phyloP scores from a whole-genome alignment of 2,113 vertebrate genomes.

The Clarias magur region DNA sequence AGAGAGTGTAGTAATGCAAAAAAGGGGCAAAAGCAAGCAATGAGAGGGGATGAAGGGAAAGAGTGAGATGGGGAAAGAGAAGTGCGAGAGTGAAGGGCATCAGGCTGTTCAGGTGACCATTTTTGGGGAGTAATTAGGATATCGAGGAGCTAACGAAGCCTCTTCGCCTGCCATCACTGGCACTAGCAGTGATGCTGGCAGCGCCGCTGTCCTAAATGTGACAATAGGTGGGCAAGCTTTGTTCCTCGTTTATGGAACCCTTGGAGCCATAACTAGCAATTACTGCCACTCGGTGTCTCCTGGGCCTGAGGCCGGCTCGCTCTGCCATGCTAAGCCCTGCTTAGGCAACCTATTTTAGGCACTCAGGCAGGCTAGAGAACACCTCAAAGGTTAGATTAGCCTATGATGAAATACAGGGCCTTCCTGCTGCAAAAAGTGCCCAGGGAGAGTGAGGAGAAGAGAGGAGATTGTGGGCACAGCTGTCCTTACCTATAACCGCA shows the following conservation, averaged over 20 bases:
- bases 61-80: conserved; percentile 53
- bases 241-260: conserved; percentile 61
- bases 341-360: conserved; percentile 74
- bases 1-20: conserved; percentile 65
- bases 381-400: conserved; percentile 75
- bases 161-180: not conserved
- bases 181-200: conserved; percentile 23
- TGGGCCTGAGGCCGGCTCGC: conserved; percentile 55
- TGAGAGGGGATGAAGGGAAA: not conserved
- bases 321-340: conserved; percentile 64
- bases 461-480: conserved; percentile 50
- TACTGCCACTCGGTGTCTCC: conserved; percentile 63
- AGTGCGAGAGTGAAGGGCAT: conserved; percentile 49
- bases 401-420: conserved; percentile 69
- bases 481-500: conserved; percentile 47
- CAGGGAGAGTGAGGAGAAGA: conserved; percentile 52
- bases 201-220: conserved; percentile 66
- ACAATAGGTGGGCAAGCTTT: conserved; percentile 65
- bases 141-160: conserved; percentile 61
- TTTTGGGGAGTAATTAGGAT: conserved; percentile 70
- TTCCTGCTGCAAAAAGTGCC: conserved; percentile 65
- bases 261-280: conserved; percentile 71
- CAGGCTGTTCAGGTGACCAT: conserved; percentile 61
- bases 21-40: conserved; percentile 30
- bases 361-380: conserved; percentile 65